These are phyloP conservation scores for Parnassius apollo DNA, from an alignment of 2,888 invertebrate genomes.

Conservation along the genomic window DNA sequence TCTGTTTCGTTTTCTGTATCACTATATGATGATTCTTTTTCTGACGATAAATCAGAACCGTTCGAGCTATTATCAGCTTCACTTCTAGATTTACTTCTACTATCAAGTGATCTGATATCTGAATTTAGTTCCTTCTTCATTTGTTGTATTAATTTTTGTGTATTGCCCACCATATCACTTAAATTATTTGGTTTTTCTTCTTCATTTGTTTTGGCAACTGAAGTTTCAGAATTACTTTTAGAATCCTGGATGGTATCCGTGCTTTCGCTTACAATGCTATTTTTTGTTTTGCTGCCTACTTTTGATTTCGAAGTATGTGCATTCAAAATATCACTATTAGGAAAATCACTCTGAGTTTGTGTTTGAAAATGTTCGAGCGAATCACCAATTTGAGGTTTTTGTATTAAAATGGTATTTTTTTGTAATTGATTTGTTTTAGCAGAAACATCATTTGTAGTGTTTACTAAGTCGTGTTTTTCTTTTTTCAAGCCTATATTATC, in stretches of 20 bases:
- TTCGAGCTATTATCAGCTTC: constrained; percentile 63
- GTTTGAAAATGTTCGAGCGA: constrained; percentile 6
- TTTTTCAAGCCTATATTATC: constrained; percentile 21
- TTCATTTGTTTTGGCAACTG: not conserved
- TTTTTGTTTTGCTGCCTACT: constrained; percentile 4
- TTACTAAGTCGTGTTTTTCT: not conserved
- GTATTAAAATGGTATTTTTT: constrained; percentile 2
- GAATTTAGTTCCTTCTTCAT: constrained; percentile 84
- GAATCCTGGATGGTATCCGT: not conserved
- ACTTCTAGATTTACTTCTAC: constrained; percentile 68
- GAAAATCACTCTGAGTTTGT: constrained; percentile 2
- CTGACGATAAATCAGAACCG: constrained; percentile 48
- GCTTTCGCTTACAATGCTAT: not conserved
- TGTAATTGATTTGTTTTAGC: not conserved
- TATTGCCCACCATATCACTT: constrained; percentile 81
- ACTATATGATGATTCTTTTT: constrained; percentile 75
- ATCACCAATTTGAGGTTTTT: not conserved
- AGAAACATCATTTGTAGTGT: not conserved
- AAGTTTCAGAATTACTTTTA: constrained; percentile 2
- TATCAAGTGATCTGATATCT: constrained; percentile 78
- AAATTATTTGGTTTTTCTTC: constrained; percentile 60
- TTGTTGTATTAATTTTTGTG: constrained; percentile 83
- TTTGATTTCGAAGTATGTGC: constrained; percentile 3
- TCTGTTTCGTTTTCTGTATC: constrained; percentile 66
- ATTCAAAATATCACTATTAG: constrained; percentile 1